Percentiles rank a stretch among this genome's conserved stretches.
These are phyloP conservation scores for Uropetala carovei DNA, from an alignment of 2,888 invertebrate species.

Conservation along the genomic window DNA sequence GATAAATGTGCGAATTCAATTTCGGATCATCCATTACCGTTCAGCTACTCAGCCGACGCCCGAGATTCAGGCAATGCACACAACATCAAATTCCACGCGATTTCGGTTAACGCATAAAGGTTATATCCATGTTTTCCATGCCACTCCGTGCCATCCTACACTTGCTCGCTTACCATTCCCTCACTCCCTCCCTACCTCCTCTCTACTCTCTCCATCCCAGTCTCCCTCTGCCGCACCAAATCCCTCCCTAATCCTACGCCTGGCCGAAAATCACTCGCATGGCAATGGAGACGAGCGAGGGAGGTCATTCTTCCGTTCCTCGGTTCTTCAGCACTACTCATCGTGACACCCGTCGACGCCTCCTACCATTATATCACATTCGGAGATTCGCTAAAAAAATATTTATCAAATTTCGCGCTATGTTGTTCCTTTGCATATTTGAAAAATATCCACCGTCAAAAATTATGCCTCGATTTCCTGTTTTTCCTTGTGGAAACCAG, in stretches of 20 bases:
- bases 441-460: neutral
- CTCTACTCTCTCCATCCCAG: too few species aligned
- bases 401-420: neutral
- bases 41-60: neutral
- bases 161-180: neutral
- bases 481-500: too few species aligned
- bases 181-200: neutral
- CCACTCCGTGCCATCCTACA: neutral
- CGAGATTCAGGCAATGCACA: neutral
- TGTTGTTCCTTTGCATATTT: neutral
- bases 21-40: too few species aligned
- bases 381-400: neutral
- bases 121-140: neutral
- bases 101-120: neutral
- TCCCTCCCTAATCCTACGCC: neutral
- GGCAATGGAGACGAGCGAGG: neutral
- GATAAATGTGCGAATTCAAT: too few species aligned
- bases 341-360: neutral
- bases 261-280: neutral
- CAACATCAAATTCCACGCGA: neutral
- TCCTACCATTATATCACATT: neutral
- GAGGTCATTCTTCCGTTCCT: neutral
- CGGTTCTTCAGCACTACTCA: neutral
- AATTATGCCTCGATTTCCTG: too few species aligned
- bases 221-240: neutral